Percentiles rank a stretch among this genome's conserved stretches.
phyloP scores from a whole-genome alignment of 1,140 invertebrate genomes.

The Drosophila lacertosa region DNA sequence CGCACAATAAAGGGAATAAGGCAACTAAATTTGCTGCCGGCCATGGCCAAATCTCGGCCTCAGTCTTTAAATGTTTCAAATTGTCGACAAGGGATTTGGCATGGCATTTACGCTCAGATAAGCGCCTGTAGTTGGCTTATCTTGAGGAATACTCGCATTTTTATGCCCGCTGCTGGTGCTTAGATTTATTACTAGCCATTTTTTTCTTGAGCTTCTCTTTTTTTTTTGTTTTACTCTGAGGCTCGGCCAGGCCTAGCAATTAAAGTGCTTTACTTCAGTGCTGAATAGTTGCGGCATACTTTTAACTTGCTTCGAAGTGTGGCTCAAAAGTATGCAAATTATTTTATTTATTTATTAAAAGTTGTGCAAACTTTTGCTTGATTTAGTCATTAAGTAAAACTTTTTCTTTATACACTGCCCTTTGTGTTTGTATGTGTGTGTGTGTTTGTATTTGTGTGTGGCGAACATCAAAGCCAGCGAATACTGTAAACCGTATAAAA shows the following conservation, averaged over 20 bases:
- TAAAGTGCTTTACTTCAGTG: conserved; percentile 47
- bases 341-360: conserved; percentile 69
- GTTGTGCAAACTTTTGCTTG: conserved; percentile 53
- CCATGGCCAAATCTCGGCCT: conserved; percentile 47
- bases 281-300: conserved; percentile 31
- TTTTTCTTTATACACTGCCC: conserved; percentile 32
- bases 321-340: conserved; percentile 68
- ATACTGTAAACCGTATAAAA: conserved; percentile 23
- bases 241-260: conserved; percentile 36
- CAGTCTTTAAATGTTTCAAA: conserved; percentile 80
- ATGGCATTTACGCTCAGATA: conserved; percentile 75
- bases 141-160: conserved; percentile 67
- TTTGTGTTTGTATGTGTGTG: background rate
- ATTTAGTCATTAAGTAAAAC: conserved; percentile 70
- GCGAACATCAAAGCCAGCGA: conserved; percentile 30
- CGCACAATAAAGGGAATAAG: conserved; percentile 59
- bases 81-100: conserved; percentile 79
- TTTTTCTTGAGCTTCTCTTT: conserved; percentile 2
- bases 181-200: conserved; percentile 64
- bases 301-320: conserved; percentile 26
- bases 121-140: conserved; percentile 76
- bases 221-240: background rate
- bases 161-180: conserved; percentile 27
- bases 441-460: too few relatives aligned
- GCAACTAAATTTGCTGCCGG: conserved; percentile 5